Conservation (phyloP, 2,797 vertebrate genomes). For the Hoplostethus atlanticus region DNA sequence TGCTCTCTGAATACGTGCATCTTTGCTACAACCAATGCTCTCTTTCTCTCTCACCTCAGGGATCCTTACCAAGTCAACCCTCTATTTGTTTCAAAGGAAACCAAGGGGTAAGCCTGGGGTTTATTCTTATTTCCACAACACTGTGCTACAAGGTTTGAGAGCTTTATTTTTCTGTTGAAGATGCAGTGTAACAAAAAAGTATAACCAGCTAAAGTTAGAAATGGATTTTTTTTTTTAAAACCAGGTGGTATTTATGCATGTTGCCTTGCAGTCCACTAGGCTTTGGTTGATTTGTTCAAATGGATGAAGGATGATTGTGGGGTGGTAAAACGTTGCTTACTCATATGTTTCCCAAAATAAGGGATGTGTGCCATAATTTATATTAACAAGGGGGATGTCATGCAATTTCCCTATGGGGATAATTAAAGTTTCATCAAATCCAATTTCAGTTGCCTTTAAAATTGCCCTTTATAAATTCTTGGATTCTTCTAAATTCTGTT, state of each 20-base stretch:
- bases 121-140: background rate
- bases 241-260: background rate
- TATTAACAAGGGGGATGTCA: background rate
- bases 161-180: background rate
- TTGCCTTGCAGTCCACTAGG: background rate
- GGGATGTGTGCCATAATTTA: background rate
- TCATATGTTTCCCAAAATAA: background rate
- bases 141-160: background rate
- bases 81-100: conserved; percentile 86
- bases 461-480: background rate
- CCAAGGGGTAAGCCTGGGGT: conserved; percentile 83
- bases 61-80: conserved; percentile 74
- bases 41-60: conserved; percentile 54
- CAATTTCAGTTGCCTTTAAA: background rate
- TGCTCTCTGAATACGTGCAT: background rate
- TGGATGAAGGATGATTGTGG: background rate
- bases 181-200: background rate
- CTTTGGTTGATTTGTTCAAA: conserved; percentile 17
- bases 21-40: background rate
- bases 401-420: no score
- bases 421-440: background rate
- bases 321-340: background rate
- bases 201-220: background rate
- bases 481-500: background rate
- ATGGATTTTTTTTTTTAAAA: background rate